phyloP scores from a whole-genome alignment of 2,888 invertebrate species.

The Encarsia formosa region DNA sequence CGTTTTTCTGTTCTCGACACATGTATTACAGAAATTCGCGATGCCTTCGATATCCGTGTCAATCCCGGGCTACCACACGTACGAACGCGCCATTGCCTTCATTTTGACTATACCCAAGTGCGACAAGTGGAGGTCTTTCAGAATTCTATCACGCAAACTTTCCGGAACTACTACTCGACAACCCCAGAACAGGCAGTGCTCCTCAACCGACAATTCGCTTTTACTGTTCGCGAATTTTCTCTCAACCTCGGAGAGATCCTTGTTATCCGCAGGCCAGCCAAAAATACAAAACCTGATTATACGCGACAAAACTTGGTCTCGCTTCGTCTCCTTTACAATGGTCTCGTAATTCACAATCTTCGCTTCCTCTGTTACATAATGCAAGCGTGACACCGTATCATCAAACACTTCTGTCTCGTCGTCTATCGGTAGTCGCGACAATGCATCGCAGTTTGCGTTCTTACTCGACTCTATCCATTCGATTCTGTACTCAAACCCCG shows the following conservation, averaged over 20 bases:
- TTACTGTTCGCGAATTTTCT: constrained; percentile 1
- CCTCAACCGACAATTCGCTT: constrained; percentile 5
- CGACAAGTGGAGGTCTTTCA: neutral
- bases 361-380: constrained; percentile 16
- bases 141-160: neutral
- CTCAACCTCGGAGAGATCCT: constrained; percentile 4
- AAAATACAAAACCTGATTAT: constrained; percentile 7
- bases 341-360: constrained; percentile 4
- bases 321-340: constrained; percentile 11
- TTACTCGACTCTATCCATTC: constrained; percentile 10
- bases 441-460: constrained; percentile 18
- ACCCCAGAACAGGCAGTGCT: constrained; percentile 21
- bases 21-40: constrained; percentile 3
- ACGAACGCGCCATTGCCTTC: constrained; percentile 18
- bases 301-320: neutral
- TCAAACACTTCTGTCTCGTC: constrained; percentile 3
- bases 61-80: constrained; percentile 18
- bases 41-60: constrained; percentile 15
- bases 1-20: constrained; percentile 11
- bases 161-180: constrained; percentile 14
- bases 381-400: constrained; percentile 4
- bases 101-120: constrained; percentile 20
- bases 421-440: constrained; percentile 14
- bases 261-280: constrained; percentile 11
- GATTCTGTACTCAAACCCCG: constrained; percentile 15